A percentile compares a stretch with the other conserved stretches of the same genome.
phyloP scores from a whole-genome alignment of 92 coral and sea anemone species.

The Micromussa lordhowensis region DNA sequence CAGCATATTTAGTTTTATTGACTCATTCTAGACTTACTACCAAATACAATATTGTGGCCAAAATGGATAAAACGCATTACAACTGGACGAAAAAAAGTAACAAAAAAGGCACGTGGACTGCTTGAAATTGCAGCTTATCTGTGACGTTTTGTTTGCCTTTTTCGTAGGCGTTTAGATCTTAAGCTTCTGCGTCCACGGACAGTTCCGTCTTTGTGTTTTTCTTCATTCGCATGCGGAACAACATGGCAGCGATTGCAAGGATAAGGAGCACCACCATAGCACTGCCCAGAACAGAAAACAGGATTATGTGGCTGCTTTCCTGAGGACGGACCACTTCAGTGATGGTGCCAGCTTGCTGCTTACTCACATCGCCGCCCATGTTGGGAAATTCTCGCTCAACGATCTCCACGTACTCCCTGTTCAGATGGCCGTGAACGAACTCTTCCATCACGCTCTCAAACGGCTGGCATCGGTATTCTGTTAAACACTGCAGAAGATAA shows the following conservation, averaged over 20 bases:
- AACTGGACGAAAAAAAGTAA: too few species aligned
- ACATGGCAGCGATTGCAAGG: not conserved
- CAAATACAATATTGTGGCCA: too few species aligned
- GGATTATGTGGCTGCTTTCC: not conserved
- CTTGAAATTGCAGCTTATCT: not conserved
- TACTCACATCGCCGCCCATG: slow-evolving; percentile 40
- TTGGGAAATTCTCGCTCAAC: slow-evolving; percentile 56
- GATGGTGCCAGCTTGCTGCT: slow-evolving; percentile 45
- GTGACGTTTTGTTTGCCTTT: not conserved
- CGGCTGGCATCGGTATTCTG: slow-evolving; percentile 39
- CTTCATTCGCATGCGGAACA: slow-evolving; percentile 22
- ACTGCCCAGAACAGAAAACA: slow-evolving; percentile 35
- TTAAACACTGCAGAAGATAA: slow-evolving; percentile 47
- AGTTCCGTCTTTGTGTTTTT: slow-evolving; percentile 8
- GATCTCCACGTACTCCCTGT: slow-evolving; percentile 26
- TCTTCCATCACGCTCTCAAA: slow-evolving; percentile 36
- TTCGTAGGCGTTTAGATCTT: not conserved
- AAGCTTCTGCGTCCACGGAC: not conserved
- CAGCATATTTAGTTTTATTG: too few species aligned
- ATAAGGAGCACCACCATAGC: slow-evolving; percentile 12
- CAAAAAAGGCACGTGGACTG: not conserved
- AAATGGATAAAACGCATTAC: too few species aligned
- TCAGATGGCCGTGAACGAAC: slow-evolving; percentile 58
- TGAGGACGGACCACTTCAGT: slow-evolving; percentile 44
- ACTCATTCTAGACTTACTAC: too few species aligned